Percentiles rank a stretch among this genome's conserved stretches.
Conservation (phyloP, 2,113 vertebrate species). For the Dolichallabes microphthalmus region DNA sequence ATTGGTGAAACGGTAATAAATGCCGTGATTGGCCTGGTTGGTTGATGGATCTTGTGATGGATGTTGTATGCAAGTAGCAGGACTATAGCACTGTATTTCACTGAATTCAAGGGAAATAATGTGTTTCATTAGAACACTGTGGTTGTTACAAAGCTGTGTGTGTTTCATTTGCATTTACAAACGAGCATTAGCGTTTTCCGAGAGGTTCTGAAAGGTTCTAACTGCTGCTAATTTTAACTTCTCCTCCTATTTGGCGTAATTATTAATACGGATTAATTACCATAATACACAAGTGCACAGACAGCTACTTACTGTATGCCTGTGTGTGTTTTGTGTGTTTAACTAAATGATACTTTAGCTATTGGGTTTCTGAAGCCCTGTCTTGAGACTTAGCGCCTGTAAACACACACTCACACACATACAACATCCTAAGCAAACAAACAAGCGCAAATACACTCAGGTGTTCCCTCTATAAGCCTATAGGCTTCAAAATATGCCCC, state of each 20-base stretch:
- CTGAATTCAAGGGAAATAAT: not conserved
- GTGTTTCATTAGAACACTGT: not conserved
- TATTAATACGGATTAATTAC: constrained; percentile 45
- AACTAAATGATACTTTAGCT: constrained; percentile 44
- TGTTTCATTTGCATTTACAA: not conserved
- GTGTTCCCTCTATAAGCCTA: constrained; percentile 64
- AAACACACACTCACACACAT: constrained; percentile 36
- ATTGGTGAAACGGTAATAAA: not conserved
- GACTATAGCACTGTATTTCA: not conserved
- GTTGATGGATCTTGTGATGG: not conserved
- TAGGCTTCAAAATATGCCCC: constrained; percentile 59
- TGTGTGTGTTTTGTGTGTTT: constrained; percentile 41
- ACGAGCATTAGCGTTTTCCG: no score
- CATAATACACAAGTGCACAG: constrained; percentile 23
- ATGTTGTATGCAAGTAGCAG: not conserved
- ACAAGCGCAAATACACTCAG: constrained; percentile 66
- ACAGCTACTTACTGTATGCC: constrained; percentile 26
- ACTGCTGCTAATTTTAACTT: constrained; percentile 20
- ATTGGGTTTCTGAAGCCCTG: constrained; percentile 55
- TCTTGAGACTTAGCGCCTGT: constrained; percentile 58
- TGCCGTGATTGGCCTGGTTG: not conserved
- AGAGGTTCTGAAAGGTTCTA: constrained; percentile 3
- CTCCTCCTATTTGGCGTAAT: constrained; percentile 20
- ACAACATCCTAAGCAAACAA: constrained; percentile 55
- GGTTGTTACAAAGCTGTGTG: not conserved